A percentile compares a stretch with the other conserved stretches of the same genome.
phyloP scores from a whole-genome alignment of 2,888 invertebrate genomes.

The Selenia dentaria region DNA sequence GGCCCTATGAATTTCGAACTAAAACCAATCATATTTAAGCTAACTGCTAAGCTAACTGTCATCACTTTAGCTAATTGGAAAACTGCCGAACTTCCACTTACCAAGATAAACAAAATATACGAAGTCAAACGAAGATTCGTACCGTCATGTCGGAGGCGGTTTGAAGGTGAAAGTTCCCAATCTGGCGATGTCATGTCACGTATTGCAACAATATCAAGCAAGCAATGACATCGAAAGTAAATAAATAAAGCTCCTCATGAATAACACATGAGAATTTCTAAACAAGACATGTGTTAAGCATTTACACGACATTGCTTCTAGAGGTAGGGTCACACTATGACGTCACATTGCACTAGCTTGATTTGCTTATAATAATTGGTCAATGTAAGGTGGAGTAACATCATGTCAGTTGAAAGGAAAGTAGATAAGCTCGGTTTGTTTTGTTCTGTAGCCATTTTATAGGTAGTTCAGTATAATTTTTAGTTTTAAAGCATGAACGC shows the following conservation, averaged over 20 bases:
- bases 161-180: conserved; percentile 29
- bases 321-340: conserved; percentile 7
- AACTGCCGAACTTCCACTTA: no score
- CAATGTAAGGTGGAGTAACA: background rate
- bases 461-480: no score
- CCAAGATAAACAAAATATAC: no score
- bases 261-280: conserved; percentile 28
- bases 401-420: background rate
- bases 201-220: conserved; percentile 25
- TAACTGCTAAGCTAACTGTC: no score
- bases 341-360: background rate
- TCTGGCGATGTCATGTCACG: conserved; percentile 27
- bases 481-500: no score
- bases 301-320: conserved; percentile 22
- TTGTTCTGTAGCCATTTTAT: no score
- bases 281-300: conserved; percentile 19
- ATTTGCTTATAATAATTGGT: background rate
- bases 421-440: no score
- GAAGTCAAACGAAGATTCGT: no score
- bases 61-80: no score
- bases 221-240: conserved; percentile 34
- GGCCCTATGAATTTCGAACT: no score
- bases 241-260: conserved; percentile 29
- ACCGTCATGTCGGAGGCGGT: conserved; percentile 6
- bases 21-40: no score